Conservation (phyloP, 64 coral and sea anemone species). For the Dendrophyllia cribrosa region DNA sequence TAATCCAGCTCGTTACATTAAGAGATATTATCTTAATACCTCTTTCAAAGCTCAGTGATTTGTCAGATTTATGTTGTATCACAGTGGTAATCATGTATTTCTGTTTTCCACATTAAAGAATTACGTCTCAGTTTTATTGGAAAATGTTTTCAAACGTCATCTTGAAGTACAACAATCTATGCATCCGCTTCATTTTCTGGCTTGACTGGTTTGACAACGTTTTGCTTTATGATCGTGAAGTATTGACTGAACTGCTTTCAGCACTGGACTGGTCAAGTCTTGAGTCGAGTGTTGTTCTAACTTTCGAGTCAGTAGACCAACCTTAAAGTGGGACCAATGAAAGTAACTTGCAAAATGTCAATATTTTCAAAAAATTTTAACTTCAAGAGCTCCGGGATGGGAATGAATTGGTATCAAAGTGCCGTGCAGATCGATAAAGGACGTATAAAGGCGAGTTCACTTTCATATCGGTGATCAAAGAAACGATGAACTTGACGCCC, state of each 20-base stretch:
- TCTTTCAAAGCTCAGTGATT: background rate
- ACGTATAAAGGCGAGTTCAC: too few relatives aligned
- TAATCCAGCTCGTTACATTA: conserved; percentile 11
- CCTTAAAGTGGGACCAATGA: too few relatives aligned
- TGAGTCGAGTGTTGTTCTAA: too few relatives aligned
- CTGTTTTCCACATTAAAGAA: conserved; percentile 16
- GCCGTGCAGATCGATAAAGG: too few relatives aligned
- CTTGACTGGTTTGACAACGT: background rate
- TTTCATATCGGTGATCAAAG: too few relatives aligned
- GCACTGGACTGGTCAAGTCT: too few relatives aligned
- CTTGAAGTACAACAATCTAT: background rate
- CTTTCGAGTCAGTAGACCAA: too few relatives aligned
- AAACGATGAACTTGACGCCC: too few relatives aligned
- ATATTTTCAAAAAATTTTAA: too few relatives aligned
- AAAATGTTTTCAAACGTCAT: conserved; percentile 8
- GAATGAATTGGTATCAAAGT: too few relatives aligned
- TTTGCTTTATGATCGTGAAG: background rate
- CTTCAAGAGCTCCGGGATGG: too few relatives aligned
- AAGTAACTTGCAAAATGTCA: too few relatives aligned
- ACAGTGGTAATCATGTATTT: conserved; percentile 27
- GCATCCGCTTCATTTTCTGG: conserved; percentile 21
- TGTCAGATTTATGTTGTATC: conserved; percentile 30
- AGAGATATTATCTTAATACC: conserved; percentile 26
- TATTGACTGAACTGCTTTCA: background rate
- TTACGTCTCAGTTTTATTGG: conserved; percentile 23